Percentiles rank a stretch among this genome's conserved stretches.
Conservation (phyloP, 2,888 invertebrate species). For the Minunthozetes semirufus region DNA sequence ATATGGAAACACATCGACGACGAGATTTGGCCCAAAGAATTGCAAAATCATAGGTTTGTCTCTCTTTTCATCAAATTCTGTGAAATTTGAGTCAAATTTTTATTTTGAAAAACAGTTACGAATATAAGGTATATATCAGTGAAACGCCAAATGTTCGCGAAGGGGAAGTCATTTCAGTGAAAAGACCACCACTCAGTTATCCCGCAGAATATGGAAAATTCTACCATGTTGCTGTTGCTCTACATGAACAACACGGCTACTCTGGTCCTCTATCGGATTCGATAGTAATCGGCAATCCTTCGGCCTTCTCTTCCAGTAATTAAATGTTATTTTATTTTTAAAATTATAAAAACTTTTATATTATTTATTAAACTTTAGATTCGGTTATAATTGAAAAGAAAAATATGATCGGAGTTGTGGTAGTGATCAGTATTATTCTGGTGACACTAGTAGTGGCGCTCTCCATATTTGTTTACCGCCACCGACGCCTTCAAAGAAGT, state of each 20-base stretch:
- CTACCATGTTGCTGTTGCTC: slow-evolving; percentile 46
- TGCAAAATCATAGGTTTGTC: slow-evolving; percentile 40
- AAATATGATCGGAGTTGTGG: slow-evolving; percentile 52
- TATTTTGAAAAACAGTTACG: slow-evolving; percentile 47
- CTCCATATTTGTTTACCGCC: slow-evolving; percentile 60
- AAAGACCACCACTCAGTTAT: slow-evolving; percentile 38
- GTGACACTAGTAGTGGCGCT: slow-evolving; percentile 57
- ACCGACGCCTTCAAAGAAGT: slow-evolving; percentile 65
- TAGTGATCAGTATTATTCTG: slow-evolving; percentile 55
- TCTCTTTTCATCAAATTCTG: neutral
- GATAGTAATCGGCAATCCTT: slow-evolving; percentile 39
- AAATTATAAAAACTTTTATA: neutral
- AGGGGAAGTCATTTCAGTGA: slow-evolving; percentile 38
- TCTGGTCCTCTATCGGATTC: slow-evolving; percentile 45
- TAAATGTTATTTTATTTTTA: slow-evolving; percentile 25
- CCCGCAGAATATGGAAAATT: slow-evolving; percentile 40
- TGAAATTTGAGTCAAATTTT: neutral
- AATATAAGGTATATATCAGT: slow-evolving; percentile 60
- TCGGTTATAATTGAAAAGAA: slow-evolving; percentile 43
- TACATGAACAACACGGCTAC: slow-evolving; percentile 46
- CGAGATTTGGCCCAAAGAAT: slow-evolving; percentile 40
- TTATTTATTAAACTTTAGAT: slow-evolving; percentile 27
- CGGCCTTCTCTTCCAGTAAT: slow-evolving; percentile 16
- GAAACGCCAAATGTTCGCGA: slow-evolving; percentile 46
- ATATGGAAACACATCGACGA: slow-evolving; percentile 57